Evolutionary conservation across 2,888 invertebrate species (phyloP).

Genomic region (Hydrotaea cyrtoneurina): DNA sequence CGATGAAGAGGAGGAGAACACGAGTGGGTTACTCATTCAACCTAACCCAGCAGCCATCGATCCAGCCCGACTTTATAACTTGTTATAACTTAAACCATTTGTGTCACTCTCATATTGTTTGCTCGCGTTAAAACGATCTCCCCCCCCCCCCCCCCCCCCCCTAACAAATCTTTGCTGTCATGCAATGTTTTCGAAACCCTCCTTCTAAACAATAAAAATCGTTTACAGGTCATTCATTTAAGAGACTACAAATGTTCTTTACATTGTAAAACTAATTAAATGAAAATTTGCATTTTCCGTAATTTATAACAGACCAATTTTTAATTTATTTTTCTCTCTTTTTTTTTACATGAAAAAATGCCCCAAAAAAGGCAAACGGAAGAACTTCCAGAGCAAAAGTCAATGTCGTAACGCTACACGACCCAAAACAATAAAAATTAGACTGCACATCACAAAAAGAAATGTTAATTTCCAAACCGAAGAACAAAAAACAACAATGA

Average conservation of each 20-base stretch:
- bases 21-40: too few relatives aligned
- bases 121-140: too few relatives aligned
- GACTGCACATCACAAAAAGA: conserved; percentile 32
- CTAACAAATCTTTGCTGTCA: too few relatives aligned
- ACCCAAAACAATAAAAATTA: conserved; percentile 66
- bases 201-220: conserved; percentile 25
- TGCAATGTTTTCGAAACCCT: too few relatives aligned
- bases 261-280: conserved; percentile 62
- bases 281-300: conserved; percentile 58
- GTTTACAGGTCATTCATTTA: conserved; percentile 60
- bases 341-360: conserved; percentile 23
- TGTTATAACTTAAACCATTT: too few relatives aligned
- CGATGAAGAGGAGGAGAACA: too few relatives aligned
- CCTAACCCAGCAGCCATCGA: too few relatives aligned
- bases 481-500: conserved; percentile 31
- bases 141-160: too few relatives aligned
- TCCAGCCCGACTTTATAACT: too few relatives aligned
- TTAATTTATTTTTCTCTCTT: conserved; percentile 61
- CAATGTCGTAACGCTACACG: conserved; percentile 1
- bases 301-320: conserved; percentile 65
- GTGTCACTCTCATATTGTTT: too few relatives aligned
- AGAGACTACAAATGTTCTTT: conserved; percentile 51
- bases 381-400: background rate
- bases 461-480: conserved; percentile 57
- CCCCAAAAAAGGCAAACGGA: background rate